A percentile compares a stretch with the other conserved stretches of the same genome.
These are phyloP conservation scores for Grammomys dolichurus DNA, from an alignment of 2,113 vertebrate species.

Conservation along the genomic window DNA sequence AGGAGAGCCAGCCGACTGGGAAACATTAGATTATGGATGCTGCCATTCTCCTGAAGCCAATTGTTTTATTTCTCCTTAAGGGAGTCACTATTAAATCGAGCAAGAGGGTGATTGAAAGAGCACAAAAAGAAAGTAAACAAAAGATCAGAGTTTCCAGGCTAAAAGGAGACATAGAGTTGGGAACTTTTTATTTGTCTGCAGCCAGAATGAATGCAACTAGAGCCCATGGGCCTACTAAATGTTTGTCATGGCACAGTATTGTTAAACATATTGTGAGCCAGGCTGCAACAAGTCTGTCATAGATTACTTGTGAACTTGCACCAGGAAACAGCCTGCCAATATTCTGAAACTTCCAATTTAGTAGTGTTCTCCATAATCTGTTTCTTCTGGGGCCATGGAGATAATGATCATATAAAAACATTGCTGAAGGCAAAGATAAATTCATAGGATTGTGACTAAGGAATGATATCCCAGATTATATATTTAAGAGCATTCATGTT, in stretches of 20 bases:
- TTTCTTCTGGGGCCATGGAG: not conserved
- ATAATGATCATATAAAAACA: not conserved
- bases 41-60: constrained; percentile 59
- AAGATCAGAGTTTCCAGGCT: constrained; percentile 6
- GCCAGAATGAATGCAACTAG: constrained; percentile 13
- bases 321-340: not conserved
- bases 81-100: constrained; percentile 62
- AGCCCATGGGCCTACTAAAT: not conserved
- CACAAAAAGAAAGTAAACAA: constrained; percentile 56
- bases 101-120: constrained; percentile 32
- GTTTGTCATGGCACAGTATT: not conserved
- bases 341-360: not conserved
- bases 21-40: constrained; percentile 70
- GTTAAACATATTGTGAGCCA: not conserved
- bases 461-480: not conserved
- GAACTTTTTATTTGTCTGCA: constrained; percentile 32
- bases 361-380: not conserved
- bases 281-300: not conserved
- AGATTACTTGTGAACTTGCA: not conserved
- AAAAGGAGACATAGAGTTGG: not conserved
- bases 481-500: not conserved
- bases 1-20: constrained; percentile 45
- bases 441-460: not conserved
- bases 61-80: constrained; percentile 67
- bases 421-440: not conserved